Conservation (phyloP, 2,113 vertebrate genomes). For the Bos indicus region DNA sequence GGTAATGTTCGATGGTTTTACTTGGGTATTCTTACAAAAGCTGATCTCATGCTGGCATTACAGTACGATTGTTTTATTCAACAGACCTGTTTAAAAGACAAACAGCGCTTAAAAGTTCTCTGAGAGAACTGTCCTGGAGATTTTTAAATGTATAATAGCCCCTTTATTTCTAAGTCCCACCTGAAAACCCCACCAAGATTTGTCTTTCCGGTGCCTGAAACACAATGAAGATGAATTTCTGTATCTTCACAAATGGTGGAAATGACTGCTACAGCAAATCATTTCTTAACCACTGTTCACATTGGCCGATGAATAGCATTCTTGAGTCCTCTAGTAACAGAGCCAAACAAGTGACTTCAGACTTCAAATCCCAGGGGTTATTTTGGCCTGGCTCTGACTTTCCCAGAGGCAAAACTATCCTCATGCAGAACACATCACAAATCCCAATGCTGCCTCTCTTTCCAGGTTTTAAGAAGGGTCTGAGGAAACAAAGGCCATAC, state of each 20-base stretch:
- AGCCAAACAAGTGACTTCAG: constrained; percentile 55
- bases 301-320: not conserved
- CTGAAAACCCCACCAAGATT: not conserved
- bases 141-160: not conserved
- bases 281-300: constrained; percentile 9
- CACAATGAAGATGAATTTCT: constrained; percentile 18
- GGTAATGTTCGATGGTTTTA: not conserved
- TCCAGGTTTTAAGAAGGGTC: not conserved
- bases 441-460: not conserved
- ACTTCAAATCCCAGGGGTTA: constrained; percentile 26
- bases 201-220: not conserved
- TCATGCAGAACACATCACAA: not conserved
- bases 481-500: not conserved
- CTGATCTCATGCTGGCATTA: not conserved
- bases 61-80: not conserved
- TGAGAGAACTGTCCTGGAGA: not conserved
- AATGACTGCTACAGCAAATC: not conserved
- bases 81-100: constrained; percentile 2
- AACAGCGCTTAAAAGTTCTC: not conserved
- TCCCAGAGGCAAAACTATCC: constrained; percentile 44
- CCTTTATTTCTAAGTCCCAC: not conserved
- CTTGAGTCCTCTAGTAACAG: constrained; percentile 3
- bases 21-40: constrained; percentile 29
- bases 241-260: constrained; percentile 10
- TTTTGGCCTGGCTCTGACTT: not conserved